Conservation (phyloP, 2,113 vertebrate genomes). For the Xenopus borealis region DNA sequence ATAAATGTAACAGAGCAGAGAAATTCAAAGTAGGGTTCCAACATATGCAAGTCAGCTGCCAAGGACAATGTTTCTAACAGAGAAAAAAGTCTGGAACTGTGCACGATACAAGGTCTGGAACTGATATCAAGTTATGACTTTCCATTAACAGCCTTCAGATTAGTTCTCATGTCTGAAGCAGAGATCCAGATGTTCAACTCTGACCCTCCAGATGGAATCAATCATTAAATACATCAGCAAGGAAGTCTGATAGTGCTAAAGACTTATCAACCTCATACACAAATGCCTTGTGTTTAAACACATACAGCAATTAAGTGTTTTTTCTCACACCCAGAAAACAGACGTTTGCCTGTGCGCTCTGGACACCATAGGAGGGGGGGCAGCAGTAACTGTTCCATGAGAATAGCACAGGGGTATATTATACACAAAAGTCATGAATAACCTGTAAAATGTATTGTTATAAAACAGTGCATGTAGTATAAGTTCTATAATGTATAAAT, state of each 20-base stretch:
- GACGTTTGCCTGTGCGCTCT: neutral
- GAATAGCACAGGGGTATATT: no score
- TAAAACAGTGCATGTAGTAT: no score
- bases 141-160: constrained; percentile 22
- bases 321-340: constrained; percentile 11
- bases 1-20: neutral
- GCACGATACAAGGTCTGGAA: constrained; percentile 3
- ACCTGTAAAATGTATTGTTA: no score
- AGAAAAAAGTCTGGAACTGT: constrained; percentile 6
- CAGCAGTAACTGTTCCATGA: neutral
- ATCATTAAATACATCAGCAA: constrained; percentile 25
- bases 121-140: constrained; percentile 1
- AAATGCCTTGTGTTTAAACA: constrained; percentile 2
- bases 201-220: constrained; percentile 36
- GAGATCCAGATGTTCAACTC: constrained; percentile 32
- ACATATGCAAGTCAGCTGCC: constrained; percentile 18
- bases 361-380: neutral
- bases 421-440: no score
- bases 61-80: constrained; percentile 19
- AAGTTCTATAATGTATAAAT: no score
- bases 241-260: constrained; percentile 31
- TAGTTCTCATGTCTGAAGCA: constrained; percentile 43
- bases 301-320: neutral
- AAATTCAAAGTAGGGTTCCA: constrained; percentile 21
- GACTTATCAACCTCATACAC: constrained; percentile 3